Conservation (phyloP, 2,797 vertebrate genomes). For the Agapornis canus region DNA sequence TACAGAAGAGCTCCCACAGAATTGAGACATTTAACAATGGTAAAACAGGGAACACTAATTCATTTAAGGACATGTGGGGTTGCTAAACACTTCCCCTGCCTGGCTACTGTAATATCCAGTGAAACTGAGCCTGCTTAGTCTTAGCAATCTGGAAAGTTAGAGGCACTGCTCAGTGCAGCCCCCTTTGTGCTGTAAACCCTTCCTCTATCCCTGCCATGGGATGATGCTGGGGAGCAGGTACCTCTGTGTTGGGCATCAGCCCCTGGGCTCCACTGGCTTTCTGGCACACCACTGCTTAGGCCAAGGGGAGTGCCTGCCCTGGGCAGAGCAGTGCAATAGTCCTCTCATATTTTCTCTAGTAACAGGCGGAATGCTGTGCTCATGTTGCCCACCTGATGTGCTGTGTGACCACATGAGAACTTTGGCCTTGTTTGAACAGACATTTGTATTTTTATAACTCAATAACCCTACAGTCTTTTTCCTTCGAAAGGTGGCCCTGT, state of each 20-base stretch:
- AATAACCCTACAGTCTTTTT: background rate
- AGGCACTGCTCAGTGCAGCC: background rate
- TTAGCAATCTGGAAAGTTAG: background rate
- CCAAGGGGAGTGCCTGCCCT: accelerated
- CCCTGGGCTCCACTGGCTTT: background rate
- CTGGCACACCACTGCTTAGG: background rate
- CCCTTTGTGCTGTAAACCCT: background rate
- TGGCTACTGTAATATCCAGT: background rate
- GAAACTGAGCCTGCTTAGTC: background rate
- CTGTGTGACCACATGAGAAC: background rate
- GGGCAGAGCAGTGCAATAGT: accelerated
- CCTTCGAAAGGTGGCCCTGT: background rate
- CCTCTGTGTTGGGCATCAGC: background rate
- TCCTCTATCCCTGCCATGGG: accelerated
- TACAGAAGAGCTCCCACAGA: background rate
- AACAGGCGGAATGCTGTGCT: background rate
- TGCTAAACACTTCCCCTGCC: background rate
- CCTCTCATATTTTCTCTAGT: background rate
- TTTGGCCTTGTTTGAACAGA: background rate
- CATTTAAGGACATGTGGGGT: background rate
- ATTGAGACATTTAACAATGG: background rate
- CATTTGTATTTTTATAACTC: background rate
- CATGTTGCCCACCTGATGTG: background rate
- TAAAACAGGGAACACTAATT: background rate
- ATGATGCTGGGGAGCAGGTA: background rate